Conservation (phyloP, 2,797 vertebrate genomes). For the Arctocebus calabarensis region DNA sequence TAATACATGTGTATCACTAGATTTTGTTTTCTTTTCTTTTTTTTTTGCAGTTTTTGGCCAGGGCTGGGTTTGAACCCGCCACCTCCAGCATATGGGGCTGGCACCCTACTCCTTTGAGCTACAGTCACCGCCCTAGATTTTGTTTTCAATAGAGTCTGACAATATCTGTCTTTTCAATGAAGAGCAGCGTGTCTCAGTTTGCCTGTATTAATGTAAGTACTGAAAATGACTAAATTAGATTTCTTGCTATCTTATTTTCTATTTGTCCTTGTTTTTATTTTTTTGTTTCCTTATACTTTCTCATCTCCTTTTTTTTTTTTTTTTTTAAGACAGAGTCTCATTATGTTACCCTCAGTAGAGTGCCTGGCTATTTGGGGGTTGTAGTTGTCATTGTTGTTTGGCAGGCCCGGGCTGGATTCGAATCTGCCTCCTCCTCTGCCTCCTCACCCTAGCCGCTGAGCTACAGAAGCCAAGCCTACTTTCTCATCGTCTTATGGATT, state of each 20-base stretch:
- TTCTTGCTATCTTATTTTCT: conserved; percentile 34
- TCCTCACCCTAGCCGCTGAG: too few relatives aligned
- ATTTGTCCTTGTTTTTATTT: conserved; percentile 15
- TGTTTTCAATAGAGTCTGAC: background rate
- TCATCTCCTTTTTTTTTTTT: background rate
- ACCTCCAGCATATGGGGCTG: too few relatives aligned
- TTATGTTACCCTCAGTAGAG: too few relatives aligned
- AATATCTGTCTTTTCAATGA: background rate
- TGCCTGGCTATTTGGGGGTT: too few relatives aligned
- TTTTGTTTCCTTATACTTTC: conserved; percentile 23
- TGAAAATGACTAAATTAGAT: background rate
- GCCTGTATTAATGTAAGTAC: background rate
- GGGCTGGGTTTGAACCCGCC: too few relatives aligned
- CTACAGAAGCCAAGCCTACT: background rate
- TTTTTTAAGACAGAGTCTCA: too few relatives aligned
- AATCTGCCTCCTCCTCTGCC: too few relatives aligned
- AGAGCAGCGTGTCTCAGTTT: background rate
- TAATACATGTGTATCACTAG: background rate
- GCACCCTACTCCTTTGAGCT: too few relatives aligned
- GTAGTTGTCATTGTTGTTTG: too few relatives aligned
- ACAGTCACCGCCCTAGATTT: too few relatives aligned
- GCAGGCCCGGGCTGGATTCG: too few relatives aligned
- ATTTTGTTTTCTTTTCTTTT: conserved; percentile 44
- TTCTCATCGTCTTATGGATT: background rate
- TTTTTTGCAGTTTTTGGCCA: too few relatives aligned